A percentile compares a stretch with the other conserved stretches of the same genome.
phyloP scores from a whole-genome alignment of 2,888 invertebrate species.

The Mamestra brassicae region DNA sequence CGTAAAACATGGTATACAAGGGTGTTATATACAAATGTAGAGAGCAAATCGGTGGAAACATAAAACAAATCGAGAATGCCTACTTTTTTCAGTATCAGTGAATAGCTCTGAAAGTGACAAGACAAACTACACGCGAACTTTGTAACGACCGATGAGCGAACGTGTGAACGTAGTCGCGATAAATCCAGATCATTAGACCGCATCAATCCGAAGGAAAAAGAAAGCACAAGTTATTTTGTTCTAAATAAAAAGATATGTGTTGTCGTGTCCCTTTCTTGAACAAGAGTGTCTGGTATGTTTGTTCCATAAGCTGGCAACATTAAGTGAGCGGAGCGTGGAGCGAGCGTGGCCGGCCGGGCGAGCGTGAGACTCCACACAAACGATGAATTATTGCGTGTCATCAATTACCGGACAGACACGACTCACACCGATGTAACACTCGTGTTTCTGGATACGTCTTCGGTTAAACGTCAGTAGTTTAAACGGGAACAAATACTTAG shows the following conservation, averaged over 20 bases:
- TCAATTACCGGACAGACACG: slow-evolving; percentile 87
- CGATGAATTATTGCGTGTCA: slow-evolving; percentile 89
- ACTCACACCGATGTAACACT: slow-evolving; percentile 67
- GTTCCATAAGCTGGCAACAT: slow-evolving; percentile 62
- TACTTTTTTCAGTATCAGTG: slow-evolving; percentile 14
- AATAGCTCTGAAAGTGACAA: slow-evolving; percentile 31
- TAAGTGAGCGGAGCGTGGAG: slow-evolving; percentile 64
- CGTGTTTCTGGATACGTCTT: slow-evolving; percentile 58
- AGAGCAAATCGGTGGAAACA: slow-evolving; percentile 12
- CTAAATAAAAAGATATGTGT: slow-evolving; percentile 66
- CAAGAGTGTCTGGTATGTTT: slow-evolving; percentile 58
- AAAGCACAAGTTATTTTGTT: slow-evolving; percentile 62
- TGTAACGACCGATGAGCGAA: slow-evolving; percentile 48
- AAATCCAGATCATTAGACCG: slow-evolving; percentile 66
- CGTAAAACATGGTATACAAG: too few species aligned
- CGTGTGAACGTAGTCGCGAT: slow-evolving; percentile 57
- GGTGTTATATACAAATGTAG: too few species aligned
- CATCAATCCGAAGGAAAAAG: slow-evolving; percentile 64
- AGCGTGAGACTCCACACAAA: slow-evolving; percentile 87
- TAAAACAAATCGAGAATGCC: neutral
- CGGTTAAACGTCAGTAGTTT: slow-evolving; percentile 2
- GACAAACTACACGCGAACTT: slow-evolving; percentile 43
- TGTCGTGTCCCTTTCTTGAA: slow-evolving; percentile 60
- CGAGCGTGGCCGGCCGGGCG: slow-evolving; percentile 60
- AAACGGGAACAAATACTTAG: neutral